Evolutionary conservation across 2,888 invertebrate species (phyloP).

Genomic region (Allacma fusca): DNA sequence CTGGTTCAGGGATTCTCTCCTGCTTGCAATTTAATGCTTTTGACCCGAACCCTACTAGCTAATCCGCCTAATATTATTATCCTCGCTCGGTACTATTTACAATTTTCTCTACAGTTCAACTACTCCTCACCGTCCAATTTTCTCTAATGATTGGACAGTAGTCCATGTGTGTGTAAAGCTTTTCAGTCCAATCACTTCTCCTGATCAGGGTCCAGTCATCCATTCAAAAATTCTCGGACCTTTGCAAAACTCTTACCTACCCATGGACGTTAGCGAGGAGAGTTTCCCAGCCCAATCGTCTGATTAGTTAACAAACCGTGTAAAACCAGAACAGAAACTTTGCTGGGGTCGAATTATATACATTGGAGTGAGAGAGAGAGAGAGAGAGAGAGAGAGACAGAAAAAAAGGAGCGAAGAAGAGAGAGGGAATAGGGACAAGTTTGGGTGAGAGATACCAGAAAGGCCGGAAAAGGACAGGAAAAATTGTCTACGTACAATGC

Average conservation of each 20-base stretch:
- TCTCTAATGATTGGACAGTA: conserved; percentile 40
- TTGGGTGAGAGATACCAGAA: no score
- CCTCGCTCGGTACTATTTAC: conserved; percentile 26
- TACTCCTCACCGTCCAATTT: conserved; percentile 39
- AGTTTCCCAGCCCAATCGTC: conserved; percentile 9
- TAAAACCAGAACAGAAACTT: conserved; percentile 23
- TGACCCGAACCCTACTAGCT: conserved; percentile 40
- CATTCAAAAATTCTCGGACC: conserved; percentile 20
- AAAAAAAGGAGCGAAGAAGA: no score
- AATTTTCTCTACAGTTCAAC: conserved; percentile 14
- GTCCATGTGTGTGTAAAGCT: conserved; percentile 10
- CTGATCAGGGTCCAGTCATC: conserved; percentile 25
- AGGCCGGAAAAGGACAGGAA: not conserved
- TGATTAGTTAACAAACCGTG: conserved; percentile 39
- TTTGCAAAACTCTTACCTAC: conserved; percentile 1
- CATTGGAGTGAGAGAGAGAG: not conserved
- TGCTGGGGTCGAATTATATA: not conserved
- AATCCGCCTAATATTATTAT: conserved; percentile 43
- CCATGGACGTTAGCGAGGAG: conserved; percentile 13
- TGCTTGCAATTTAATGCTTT: conserved; percentile 43
- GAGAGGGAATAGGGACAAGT: no score
- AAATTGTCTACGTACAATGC: not conserved
- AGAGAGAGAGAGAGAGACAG: no score
- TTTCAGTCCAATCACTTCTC: conserved; percentile 42
- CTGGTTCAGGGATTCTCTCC: not conserved